Percentiles rank a stretch among this genome's conserved stretches.
Evolutionary conservation across 1,140 invertebrate genomes (phyloP).

Genomic region (Cherax quadricarinatus): DNA sequence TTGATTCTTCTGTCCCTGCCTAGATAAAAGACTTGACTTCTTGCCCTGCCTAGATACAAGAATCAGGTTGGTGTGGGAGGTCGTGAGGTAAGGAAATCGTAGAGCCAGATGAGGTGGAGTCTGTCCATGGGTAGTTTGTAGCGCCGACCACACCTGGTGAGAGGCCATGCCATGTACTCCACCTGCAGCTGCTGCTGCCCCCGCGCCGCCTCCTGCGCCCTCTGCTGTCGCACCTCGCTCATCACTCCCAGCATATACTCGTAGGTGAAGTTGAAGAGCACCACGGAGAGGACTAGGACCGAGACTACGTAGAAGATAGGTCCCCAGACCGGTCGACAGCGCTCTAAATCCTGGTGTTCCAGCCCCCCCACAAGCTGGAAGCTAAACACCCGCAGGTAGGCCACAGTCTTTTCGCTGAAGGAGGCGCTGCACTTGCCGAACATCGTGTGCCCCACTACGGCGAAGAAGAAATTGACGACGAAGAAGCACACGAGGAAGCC

Average conservation of each 20-base stretch:
- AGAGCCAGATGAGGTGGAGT: neutral
- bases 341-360: neutral
- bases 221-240: neutral
- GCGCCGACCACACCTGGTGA: neutral
- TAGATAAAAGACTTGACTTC: too few species aligned
- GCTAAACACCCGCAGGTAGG: neutral
- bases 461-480: neutral
- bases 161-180: neutral
- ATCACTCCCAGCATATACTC: slow-evolving; percentile 11
- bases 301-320: neutral
- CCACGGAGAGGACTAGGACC: neutral
- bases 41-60: neutral
- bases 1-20: too few species aligned
- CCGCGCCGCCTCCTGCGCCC: neutral
- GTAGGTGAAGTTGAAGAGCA: slow-evolving; percentile 25
- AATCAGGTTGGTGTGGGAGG: neutral
- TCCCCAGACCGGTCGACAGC: slow-evolving; percentile 1
- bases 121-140: neutral
- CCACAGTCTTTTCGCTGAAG: slow-evolving; percentile 18
- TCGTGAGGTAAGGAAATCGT: neutral
- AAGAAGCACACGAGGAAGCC: neutral
- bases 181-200: neutral
- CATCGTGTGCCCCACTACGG: slow-evolving; percentile 16
- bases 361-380: slow-evolving; percentile 1
- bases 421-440: slow-evolving; percentile 7